Conservation (phyloP, 53 echinoderm and acorn worm genomes). For the Antedon mediterranea region DNA sequence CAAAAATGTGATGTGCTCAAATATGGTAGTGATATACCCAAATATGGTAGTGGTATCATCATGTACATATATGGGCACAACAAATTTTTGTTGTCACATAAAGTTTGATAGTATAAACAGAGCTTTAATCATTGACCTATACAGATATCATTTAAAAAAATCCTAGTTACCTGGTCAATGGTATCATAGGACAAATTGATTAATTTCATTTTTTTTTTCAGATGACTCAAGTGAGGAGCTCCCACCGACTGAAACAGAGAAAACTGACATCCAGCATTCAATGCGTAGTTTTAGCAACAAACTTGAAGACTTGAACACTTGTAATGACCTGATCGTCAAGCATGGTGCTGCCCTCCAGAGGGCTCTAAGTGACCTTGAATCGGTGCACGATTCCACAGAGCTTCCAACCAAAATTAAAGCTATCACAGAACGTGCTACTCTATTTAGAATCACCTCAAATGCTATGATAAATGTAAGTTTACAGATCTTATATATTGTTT, state of each 20-base stretch:
- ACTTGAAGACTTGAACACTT: constrained; percentile 86
- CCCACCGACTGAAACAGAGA: constrained; percentile 60
- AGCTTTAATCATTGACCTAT: too few relatives aligned
- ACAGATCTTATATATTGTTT: too few relatives aligned
- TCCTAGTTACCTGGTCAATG: too few relatives aligned
- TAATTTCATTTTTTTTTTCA: background rate
- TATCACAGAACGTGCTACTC: constrained; percentile 88
- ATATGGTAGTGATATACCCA: too few relatives aligned
- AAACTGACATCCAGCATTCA: constrained; percentile 63
- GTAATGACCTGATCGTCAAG: constrained; percentile 95
- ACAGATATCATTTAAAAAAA: too few relatives aligned
- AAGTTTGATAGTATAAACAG: too few relatives aligned
- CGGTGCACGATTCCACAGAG: constrained; percentile 53
- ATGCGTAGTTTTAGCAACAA: constrained; percentile 76
- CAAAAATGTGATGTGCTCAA: too few relatives aligned
- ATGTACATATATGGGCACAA: too few relatives aligned
- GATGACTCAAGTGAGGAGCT: constrained; percentile 56
- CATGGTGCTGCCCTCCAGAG: constrained; percentile 83
- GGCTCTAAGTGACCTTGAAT: constrained; percentile 72
- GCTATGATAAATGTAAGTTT: constrained; percentile 93
- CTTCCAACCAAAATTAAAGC: constrained; percentile 56
- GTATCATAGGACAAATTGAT: too few relatives aligned
- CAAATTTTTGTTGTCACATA: too few relatives aligned
- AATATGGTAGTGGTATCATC: too few relatives aligned
- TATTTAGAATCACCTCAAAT: constrained; percentile 94